phyloP scores from a whole-genome alignment of 2,888 invertebrate genomes.

The Drosophila flavopinicola region DNA sequence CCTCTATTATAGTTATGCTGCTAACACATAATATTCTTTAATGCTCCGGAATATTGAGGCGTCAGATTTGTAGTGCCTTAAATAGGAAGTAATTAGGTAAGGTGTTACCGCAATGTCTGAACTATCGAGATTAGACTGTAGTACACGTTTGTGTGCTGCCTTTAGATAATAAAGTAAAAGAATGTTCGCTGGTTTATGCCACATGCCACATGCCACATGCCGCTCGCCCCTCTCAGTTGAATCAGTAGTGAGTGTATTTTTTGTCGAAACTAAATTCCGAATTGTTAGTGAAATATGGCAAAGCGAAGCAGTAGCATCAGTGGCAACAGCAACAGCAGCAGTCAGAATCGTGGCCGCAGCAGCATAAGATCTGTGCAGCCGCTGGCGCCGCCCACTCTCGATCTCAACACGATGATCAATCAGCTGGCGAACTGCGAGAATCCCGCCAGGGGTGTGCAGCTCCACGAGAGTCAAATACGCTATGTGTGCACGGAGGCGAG shows the following conservation, averaged over 20 bases:
- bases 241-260: slow-evolving; percentile 24
- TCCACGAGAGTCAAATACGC: slow-evolving; percentile 98
- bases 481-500: slow-evolving; percentile 98
- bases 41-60: too few relatives aligned
- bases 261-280: slow-evolving; percentile 37
- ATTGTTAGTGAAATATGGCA: slow-evolving; percentile 22
- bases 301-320: neutral
- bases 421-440: slow-evolving; percentile 20
- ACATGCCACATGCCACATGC: too few relatives aligned
- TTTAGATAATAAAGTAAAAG: too few relatives aligned
- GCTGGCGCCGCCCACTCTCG: neutral
- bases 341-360: neutral
- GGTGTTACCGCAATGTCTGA: too few relatives aligned
- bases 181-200: too few relatives aligned
- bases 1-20: too few relatives aligned
- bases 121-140: too few relatives aligned
- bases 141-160: too few relatives aligned
- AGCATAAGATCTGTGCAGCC: neutral
- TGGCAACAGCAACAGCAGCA: too few relatives aligned
- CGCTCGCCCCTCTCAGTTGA: neutral
- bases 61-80: too few relatives aligned
- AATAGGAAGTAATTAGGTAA: too few relatives aligned
- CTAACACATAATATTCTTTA: too few relatives aligned
- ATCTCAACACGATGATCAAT: slow-evolving; percentile 35
- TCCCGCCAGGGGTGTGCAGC: slow-evolving; percentile 88